These are phyloP conservation scores for Simalia tracyae DNA, from an alignment of 2,797 vertebrate genomes.

Conservation along the genomic window DNA sequence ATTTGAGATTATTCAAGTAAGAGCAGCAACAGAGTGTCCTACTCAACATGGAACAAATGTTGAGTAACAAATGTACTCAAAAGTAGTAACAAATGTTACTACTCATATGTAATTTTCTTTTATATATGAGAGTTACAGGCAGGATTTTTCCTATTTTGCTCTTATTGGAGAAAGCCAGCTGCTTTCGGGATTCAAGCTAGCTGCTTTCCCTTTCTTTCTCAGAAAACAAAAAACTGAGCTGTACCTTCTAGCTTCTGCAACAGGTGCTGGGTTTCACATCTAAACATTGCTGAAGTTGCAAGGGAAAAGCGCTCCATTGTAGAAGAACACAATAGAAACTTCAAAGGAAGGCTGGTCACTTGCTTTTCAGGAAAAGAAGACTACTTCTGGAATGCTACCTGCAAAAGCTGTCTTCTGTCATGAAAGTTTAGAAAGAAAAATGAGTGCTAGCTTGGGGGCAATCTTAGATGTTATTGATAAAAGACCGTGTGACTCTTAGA, in stretches of 20 bases:
- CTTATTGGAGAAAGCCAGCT: neutral
- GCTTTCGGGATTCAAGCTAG: neutral
- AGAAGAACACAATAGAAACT: neutral
- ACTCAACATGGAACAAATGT: neutral
- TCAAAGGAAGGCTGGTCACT: neutral
- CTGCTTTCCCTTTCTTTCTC: constrained; percentile 2
- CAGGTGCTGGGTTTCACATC: neutral
- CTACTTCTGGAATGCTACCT: neutral
- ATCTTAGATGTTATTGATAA: neutral
- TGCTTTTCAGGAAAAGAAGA: neutral
- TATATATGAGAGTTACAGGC: neutral
- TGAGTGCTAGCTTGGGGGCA: neutral
- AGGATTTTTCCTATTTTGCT: neutral
- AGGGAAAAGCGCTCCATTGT: neutral
- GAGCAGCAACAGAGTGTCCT: neutral
- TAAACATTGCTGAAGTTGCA: neutral
- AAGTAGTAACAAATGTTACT: too few relatives aligned
- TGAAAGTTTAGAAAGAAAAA: neutral
- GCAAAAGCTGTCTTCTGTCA: neutral
- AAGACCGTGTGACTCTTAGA: neutral
- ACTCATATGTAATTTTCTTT: neutral
- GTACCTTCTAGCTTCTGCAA: neutral
- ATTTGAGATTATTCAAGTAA: neutral
- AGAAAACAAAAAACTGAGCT: neutral
- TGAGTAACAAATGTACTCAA: neutral